A percentile compares a stretch with the other conserved stretches of the same genome.
phyloP scores from a whole-genome alignment of 2,888 invertebrate species.

The Ectemnius lituratus region DNA sequence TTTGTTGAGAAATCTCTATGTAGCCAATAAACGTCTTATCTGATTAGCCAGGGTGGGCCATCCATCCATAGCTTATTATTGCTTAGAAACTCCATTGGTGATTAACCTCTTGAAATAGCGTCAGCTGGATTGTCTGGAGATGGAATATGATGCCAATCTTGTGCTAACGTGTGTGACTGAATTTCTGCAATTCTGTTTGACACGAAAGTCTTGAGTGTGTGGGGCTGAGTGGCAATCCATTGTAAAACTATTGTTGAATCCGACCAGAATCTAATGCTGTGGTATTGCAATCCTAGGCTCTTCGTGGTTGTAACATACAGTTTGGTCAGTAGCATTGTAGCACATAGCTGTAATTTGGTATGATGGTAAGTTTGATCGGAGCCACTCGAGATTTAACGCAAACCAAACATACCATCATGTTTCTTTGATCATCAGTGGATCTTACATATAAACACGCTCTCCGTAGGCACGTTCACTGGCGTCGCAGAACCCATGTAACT shows the following conservation, averaged over 20 bases:
- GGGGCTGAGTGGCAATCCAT: slow-evolving; percentile 50
- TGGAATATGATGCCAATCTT: slow-evolving; percentile 16
- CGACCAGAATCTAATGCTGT: slow-evolving; percentile 38
- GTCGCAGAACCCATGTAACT: too few relatives aligned
- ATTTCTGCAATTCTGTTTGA: slow-evolving; percentile 25
- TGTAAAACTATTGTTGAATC: slow-evolving; percentile 49
- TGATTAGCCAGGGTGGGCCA: slow-evolving; percentile 2
- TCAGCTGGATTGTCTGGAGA: slow-evolving; percentile 21
- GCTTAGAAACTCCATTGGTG: background rate
- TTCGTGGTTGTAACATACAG: too few relatives aligned
- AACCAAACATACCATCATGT: too few relatives aligned
- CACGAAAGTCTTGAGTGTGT: slow-evolving; percentile 38
- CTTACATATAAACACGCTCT: too few relatives aligned
- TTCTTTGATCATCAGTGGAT: too few relatives aligned
- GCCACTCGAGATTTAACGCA: too few relatives aligned
- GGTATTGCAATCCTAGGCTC: too few relatives aligned
- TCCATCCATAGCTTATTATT: background rate
- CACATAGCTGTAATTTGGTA: too few relatives aligned
- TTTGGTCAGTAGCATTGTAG: too few relatives aligned
- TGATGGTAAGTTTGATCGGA: too few relatives aligned
- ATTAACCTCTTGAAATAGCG: background rate
- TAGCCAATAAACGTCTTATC: background rate
- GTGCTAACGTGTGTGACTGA: background rate
- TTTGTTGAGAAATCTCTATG: background rate
- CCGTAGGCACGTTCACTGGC: too few relatives aligned